These are phyloP conservation scores for Cyprinodon diabolis DNA, from an alignment of 2,797 vertebrate genomes.

Conservation along the genomic window DNA sequence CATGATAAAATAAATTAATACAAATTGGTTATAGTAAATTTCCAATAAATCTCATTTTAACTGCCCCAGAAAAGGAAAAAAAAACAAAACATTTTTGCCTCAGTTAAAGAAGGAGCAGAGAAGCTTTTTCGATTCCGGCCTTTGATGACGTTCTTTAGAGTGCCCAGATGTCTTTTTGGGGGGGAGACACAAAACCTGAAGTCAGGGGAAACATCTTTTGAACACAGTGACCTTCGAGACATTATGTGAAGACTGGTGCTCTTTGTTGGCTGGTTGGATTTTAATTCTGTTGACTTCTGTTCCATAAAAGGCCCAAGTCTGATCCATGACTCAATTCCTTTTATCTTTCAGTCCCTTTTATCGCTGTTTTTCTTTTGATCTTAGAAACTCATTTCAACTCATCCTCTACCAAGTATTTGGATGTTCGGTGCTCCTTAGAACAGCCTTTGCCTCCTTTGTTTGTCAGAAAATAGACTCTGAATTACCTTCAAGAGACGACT, in stretches of 20 bases:
- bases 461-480: slow-evolving; percentile 42
- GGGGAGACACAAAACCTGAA: slow-evolving; percentile 18
- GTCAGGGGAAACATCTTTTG: slow-evolving; percentile 33
- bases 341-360: slow-evolving; percentile 61
- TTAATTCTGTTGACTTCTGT: slow-evolving; percentile 55
- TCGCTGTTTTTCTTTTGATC: slow-evolving; percentile 66
- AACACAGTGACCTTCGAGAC: slow-evolving; percentile 37
- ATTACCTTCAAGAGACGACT: slow-evolving; percentile 29
- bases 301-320: slow-evolving; percentile 37
- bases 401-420: slow-evolving; percentile 41
- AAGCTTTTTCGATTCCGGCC: slow-evolving; percentile 4
- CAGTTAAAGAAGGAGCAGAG: slow-evolving; percentile 4
- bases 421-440: slow-evolving; percentile 32
- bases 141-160: slow-evolving; percentile 26
- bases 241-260: slow-evolving; percentile 14
- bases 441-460: slow-evolving; percentile 49
- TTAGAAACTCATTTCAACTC: slow-evolving; percentile 66
- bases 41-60: too few relatives aligned
- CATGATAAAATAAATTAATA: neutral
- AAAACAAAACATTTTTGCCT: neutral
- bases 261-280: slow-evolving; percentile 40
- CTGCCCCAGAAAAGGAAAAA: neutral
- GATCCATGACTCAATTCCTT: slow-evolving; percentile 58
- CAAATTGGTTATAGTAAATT: too few relatives aligned
- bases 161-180: neutral